Percentiles rank a stretch among this genome's conserved stretches.
phyloP scores from a whole-genome alignment of 2,113 vertebrate genomes.

The Sceloporus tristichus region DNA sequence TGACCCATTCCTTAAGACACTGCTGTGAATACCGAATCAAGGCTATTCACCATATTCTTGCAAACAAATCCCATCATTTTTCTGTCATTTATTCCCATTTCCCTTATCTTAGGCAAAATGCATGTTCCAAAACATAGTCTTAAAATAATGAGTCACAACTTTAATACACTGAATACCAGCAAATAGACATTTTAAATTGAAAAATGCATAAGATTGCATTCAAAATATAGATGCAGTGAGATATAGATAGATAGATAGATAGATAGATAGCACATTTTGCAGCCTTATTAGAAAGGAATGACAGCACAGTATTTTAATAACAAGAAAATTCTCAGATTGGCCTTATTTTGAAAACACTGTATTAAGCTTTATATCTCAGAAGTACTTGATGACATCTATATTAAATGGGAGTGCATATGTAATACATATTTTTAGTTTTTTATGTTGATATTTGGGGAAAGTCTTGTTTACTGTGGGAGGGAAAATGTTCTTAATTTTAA shows the following conservation, averaged over 20 bases:
- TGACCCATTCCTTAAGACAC: slow-evolving; percentile 5
- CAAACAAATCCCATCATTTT: slow-evolving; percentile 21
- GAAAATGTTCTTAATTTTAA: neutral
- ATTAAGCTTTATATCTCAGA: slow-evolving; percentile 35
- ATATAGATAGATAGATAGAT: too few relatives aligned
- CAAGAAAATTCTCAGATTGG: slow-evolving; percentile 5
- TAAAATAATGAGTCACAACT: neutral
- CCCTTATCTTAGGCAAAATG: slow-evolving; percentile 11
- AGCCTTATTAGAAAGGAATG: slow-evolving; percentile 3
- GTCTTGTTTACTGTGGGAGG: slow-evolving; percentile 25
- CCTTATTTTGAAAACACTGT: slow-evolving; percentile 38
- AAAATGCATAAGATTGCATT: neutral
- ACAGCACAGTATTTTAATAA: neutral
- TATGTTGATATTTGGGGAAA: slow-evolving; percentile 38
- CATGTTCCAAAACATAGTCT: neutral
- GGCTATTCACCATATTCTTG: slow-evolving; percentile 30
- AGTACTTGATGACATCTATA: slow-evolving; percentile 34
- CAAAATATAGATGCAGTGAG: neutral
- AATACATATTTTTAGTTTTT: slow-evolving; percentile 54
- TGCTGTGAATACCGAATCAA: slow-evolving; percentile 12
- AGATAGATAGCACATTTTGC: neutral
- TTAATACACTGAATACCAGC: neutral
- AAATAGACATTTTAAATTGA: neutral
- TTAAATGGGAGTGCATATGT: slow-evolving; percentile 50
- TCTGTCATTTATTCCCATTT: slow-evolving; percentile 20